Evolutionary conservation across 2,113 vertebrate genomes (phyloP), one percentile per base, ranked within the genome.

Genomic region (Indicator maculatus): DNA sequence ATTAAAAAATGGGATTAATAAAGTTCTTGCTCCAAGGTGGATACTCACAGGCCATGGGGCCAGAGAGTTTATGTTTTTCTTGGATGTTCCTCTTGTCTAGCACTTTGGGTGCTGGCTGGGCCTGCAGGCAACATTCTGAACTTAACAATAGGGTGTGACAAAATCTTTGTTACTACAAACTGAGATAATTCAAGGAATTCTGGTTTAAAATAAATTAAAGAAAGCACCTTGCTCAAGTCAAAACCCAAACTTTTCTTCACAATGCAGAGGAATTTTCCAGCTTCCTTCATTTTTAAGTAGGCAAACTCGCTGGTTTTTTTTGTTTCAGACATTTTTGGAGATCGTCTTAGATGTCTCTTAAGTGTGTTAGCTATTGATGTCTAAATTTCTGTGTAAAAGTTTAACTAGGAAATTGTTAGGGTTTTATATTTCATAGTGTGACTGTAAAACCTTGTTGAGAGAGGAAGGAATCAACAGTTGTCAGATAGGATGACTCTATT

Each of bases 291-390:
- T 44, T 67, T 44, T 6, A 76, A 55, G 13, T 31, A 19, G 2
- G 8, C 8, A 7, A 10, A 53, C 33, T 16, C 3, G 36, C 27
- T 55, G 23, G 50, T 24, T 7, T 52, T 41, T 60, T 83, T 26
- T 39, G 2, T 74, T 88, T 3, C 28, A 77, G 21, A 15, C 0
- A 0, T 39, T 8, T 77, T 47, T 47, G 23, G 41, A 64, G 26
- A 15, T 14, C 8, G 10, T 65, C 55, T 76, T 36, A 24, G 12
- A 1, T 52, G 28, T 20, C 36, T 56, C 38, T 58, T 31, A 76
- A 59, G 5, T n/a, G 36, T 1, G 0, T 41, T 60, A 47, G 33
- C 15, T 53, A 50, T 13, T 1, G 3, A 13, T 0, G 2, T 16
- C 20, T n/a, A 66, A 79, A 72, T 33, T 38, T 84, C 41, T 61